A percentile compares a stretch with the other conserved stretches of the same genome.
These are phyloP conservation scores for Lasioglossum leucozonium DNA, from an alignment of 2,888 invertebrate species.

Conservation along the genomic window DNA sequence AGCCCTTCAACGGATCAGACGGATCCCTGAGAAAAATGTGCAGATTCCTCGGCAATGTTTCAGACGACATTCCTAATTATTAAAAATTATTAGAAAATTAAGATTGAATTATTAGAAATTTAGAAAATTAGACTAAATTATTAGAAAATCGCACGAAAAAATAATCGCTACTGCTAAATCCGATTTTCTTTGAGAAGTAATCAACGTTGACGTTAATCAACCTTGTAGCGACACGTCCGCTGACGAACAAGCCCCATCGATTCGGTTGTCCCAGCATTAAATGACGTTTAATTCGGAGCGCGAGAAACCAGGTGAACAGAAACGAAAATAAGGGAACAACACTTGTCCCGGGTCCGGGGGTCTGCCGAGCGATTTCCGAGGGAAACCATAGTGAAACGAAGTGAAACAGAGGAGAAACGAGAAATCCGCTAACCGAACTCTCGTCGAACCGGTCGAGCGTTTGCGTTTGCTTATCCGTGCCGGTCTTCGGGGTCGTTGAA, in stretches of 20 bases:
- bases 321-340: neutral
- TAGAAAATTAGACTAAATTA: no score
- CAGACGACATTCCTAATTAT: neutral
- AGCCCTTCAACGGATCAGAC: no score
- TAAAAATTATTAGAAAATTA: neutral
- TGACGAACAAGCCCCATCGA: neutral
- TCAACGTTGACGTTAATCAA: neutral
- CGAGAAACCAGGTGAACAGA: neutral
- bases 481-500: neutral
- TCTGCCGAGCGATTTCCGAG: neutral
- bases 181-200: neutral
- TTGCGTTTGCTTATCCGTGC: slow-evolving; percentile 12
- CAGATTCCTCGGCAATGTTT: neutral
- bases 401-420: neutral
- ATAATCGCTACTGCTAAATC: neutral
- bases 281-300: neutral
- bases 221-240: neutral
- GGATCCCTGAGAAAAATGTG: neutral
- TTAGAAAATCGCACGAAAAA: neutral
- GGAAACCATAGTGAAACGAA: neutral
- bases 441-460: neutral
- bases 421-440: neutral
- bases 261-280: neutral
- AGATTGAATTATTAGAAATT: no score
- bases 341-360: neutral